Evolutionary conservation across 2,797 vertebrate species (phyloP).

Genomic region (Rhinophrynus dorsalis): DNA sequence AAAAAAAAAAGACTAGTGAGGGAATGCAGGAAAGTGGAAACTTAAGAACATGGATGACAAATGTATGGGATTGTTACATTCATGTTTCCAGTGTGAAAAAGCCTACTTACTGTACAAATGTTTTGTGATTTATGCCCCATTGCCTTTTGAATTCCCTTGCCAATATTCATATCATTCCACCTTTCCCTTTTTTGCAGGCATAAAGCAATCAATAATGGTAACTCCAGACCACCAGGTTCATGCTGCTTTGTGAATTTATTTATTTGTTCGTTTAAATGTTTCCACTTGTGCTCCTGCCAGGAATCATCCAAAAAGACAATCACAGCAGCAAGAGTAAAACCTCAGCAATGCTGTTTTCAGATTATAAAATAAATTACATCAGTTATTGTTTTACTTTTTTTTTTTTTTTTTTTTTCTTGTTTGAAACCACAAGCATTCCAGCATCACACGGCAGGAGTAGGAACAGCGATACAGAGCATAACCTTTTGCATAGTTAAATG

Average conservation of each 20-base stretch:
- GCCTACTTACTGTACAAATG: too few relatives aligned
- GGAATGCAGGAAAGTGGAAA: too few relatives aligned
- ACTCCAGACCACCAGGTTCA: slow-evolving; percentile 77
- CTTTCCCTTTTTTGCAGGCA: too few relatives aligned
- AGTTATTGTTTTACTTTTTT: slow-evolving; percentile 79
- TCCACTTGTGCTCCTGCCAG: slow-evolving; percentile 82
- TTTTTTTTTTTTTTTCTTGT: slow-evolving; percentile 54
- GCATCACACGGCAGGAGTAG: slow-evolving; percentile 84
- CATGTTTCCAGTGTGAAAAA: too few relatives aligned
- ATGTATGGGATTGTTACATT: too few relatives aligned
- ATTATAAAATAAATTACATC: slow-evolving; percentile 88
- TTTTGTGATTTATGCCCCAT: too few relatives aligned
- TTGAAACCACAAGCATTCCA: slow-evolving; percentile 91
- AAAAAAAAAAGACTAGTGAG: too few relatives aligned
- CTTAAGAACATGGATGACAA: too few relatives aligned
- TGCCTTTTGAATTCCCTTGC: too few relatives aligned
- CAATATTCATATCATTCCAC: too few relatives aligned
- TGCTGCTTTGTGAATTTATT: slow-evolving; percentile 93
- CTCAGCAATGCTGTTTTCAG: slow-evolving; percentile 73
- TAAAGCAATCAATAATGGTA: slow-evolving; percentile 63
- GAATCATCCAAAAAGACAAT: slow-evolving; percentile 78
- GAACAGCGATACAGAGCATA: slow-evolving; percentile 94
- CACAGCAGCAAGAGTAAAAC: slow-evolving; percentile 86
- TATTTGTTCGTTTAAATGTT: slow-evolving; percentile 67
- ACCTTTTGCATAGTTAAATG: slow-evolving; percentile 99